Percentiles rank a stretch among this genome's conserved stretches.
phyloP scores from a whole-genome alignment of 2,113 vertebrate species.

The Thryonomys swinderianus region DNA sequence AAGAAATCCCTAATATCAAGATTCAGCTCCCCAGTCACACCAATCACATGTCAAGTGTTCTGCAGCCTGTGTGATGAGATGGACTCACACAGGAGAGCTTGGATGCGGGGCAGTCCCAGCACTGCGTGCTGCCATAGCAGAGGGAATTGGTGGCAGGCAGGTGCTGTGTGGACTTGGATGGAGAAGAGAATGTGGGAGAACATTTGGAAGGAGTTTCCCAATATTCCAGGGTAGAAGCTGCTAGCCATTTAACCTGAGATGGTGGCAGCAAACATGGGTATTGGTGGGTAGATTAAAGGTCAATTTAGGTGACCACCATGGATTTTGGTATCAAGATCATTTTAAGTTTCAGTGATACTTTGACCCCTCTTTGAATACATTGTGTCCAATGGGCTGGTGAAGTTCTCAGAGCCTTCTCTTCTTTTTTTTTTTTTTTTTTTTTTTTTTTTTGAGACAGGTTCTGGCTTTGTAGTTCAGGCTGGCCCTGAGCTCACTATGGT shows the following conservation, averaged over 20 bases:
- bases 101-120: fast-evolving
- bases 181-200: not conserved
- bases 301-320: not conserved
- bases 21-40: not conserved
- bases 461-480: no score
- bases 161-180: not conserved
- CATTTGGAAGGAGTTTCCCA: not conserved
- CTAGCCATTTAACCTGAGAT: fast-evolving
- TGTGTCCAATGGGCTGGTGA: not conserved
- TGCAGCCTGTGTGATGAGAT: fast-evolving
- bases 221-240: not conserved
- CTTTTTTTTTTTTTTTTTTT: no score
- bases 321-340: not conserved
- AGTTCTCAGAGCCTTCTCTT: not conserved
- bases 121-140: not conserved
- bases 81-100: fast-evolving
- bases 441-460: no score
- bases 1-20: not conserved
- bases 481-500: no score
- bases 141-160: no score
- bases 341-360: not conserved
- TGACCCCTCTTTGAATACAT: not conserved
- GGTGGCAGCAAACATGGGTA: fast-evolving
- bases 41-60: not conserved
- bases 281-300: not conserved